These are phyloP conservation scores for Pseudotriccus pelzelni DNA, from an alignment of 2,797 vertebrate genomes.

Conservation along the genomic window DNA sequence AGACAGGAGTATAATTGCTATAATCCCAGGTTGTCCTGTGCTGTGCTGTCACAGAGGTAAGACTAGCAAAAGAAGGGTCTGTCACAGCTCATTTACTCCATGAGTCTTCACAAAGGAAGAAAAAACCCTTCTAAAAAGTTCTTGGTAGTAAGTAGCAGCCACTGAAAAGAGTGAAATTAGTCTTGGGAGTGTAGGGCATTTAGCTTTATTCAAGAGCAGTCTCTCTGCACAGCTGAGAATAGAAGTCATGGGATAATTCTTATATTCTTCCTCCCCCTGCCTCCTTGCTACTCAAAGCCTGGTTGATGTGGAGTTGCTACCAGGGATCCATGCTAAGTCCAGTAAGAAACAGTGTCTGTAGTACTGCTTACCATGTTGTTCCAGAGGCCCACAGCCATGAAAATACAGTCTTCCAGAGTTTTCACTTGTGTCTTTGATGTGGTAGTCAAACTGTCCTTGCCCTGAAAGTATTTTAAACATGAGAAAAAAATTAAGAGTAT, in stretches of 20 bases:
- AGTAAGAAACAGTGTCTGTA: not conserved
- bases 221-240: not conserved
- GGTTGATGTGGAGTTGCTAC: not conserved
- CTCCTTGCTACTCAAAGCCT: not conserved
- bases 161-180: not conserved
- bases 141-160: not conserved
- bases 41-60: not conserved
- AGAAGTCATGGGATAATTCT: not conserved
- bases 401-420: not conserved
- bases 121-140: not conserved
- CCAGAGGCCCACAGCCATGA: conserved; percentile 67
- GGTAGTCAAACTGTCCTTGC: not conserved
- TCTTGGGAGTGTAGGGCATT: not conserved
- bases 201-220: not conserved
- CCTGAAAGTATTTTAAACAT: conserved; percentile 36
- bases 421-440: not conserved
- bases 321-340: accelerated
- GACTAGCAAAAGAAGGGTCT: not conserved
- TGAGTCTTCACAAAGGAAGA: not conserved
- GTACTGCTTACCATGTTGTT: conserved; percentile 66
- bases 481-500: not conserved
- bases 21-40: not conserved
- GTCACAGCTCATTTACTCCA: not conserved
- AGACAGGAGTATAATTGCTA: not conserved
- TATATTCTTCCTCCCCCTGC: not conserved